Percentiles rank a stretch among this genome's conserved stretches.
These are phyloP conservation scores for Drosophila dunni DNA, from an alignment of 1,140 invertebrate genomes.

Conservation along the genomic window DNA sequence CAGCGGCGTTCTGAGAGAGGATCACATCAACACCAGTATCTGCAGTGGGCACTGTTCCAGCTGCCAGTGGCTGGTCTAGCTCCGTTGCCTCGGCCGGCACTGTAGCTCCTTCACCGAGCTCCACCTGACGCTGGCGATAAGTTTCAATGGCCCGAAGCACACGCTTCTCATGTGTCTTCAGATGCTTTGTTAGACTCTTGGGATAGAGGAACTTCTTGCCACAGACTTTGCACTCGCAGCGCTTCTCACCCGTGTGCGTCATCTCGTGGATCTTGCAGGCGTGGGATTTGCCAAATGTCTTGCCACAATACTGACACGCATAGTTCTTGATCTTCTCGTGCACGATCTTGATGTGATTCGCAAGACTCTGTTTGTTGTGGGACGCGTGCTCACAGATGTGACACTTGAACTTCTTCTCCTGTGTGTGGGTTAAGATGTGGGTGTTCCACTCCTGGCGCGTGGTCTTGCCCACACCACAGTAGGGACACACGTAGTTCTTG, in stretches of 20 bases:
- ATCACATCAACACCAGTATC: conserved; percentile 33
- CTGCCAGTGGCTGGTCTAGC: background rate
- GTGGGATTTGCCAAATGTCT: conserved; percentile 82
- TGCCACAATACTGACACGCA: conserved; percentile 79
- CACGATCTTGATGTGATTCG: conserved; percentile 80
- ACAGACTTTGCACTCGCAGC: conserved; percentile 81
- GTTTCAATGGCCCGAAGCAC: conserved; percentile 78
- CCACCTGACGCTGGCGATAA: conserved; percentile 77
- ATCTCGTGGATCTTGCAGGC: conserved; percentile 83
- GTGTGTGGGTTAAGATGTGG: conserved; percentile 78
- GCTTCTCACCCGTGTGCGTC: conserved; percentile 85
- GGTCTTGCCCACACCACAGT: conserved; percentile 81
- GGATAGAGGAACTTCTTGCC: conserved; percentile 80
- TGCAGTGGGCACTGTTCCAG: background rate
- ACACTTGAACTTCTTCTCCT: conserved; percentile 83
- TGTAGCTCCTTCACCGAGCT: conserved; percentile 56
- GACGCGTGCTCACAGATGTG: conserved; percentile 78
- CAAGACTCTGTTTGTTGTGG: conserved; percentile 77
- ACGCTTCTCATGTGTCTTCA: conserved; percentile 82
- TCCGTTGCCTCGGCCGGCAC: conserved; percentile 25
- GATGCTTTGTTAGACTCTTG: conserved; percentile 79
- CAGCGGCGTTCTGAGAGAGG: conserved; percentile 72
- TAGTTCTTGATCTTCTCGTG: conserved; percentile 83
- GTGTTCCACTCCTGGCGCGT: conserved; percentile 82
- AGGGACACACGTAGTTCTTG: conserved; percentile 80